Evolutionary conservation across 2,888 invertebrate species (phyloP), one percentile per base, ranked within the genome.

Genomic region (Cheilosia soror): DNA sequence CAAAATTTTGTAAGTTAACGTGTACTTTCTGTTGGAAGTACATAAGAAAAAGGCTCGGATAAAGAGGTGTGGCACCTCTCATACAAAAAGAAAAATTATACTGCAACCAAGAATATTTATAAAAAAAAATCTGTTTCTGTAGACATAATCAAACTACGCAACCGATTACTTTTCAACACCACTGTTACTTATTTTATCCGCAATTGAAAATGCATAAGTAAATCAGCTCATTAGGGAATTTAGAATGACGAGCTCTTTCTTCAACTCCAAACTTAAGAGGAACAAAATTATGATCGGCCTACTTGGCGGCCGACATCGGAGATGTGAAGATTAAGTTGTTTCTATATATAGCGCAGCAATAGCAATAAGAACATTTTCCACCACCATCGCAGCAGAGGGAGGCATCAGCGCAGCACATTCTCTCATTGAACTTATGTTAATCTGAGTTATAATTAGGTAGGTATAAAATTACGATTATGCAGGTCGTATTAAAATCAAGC

Each of bases 391-490:
- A 20, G 20, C 20, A 20, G 20, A 20, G 20, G 15, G 1, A 47
- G 47, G 47, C 11, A 27, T 4, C 5, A 13, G 20, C 20, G 20
- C 20, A 11, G 11, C 5, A 13, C 49, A 49, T 1, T 49, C 25
- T 9, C 20, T 37, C 25, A 9, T 15, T 2, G 5, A 44, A 44
- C 15, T 20, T 13, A 51, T 44, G 40, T 55, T 42, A 44, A 42
- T 42, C 20, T 7, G 42, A 42, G n/a, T 15, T 15, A 13, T 29
- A 42, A 40, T 66, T 53, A 37, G 27, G 40, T 53, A 37, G 27
- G 40, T 40, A 66, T 66, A 53, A 51, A 29, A n/a, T 29, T n/a
- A 42, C 40, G 51, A 66, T 53, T 51, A 51, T 15, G 20, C 27
- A 15, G 29, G 9, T 53, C 13, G 15, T 53, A 53, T 53, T 31